phyloP scores from a whole-genome alignment of 2,888 invertebrate genomes.

The Tiliacea aurago region DNA sequence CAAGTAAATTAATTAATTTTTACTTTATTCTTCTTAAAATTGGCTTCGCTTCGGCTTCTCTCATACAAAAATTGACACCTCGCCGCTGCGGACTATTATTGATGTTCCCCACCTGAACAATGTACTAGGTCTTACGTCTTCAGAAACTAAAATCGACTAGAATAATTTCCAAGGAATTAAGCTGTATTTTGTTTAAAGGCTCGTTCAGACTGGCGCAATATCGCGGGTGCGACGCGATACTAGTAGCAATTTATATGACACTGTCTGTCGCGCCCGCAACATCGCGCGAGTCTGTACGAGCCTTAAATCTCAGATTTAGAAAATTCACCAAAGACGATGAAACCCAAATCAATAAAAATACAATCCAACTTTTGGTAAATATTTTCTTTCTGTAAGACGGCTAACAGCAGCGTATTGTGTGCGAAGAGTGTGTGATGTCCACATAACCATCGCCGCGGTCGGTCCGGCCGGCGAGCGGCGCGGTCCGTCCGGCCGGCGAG shows the following conservation, averaged over 20 bases:
- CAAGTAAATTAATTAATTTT: too few species aligned
- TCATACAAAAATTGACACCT: too few species aligned
- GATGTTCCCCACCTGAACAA: slow-evolving; percentile 41
- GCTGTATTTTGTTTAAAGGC: not conserved
- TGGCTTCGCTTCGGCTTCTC: too few species aligned
- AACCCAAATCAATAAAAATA: not conserved
- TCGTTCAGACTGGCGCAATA: too few species aligned
- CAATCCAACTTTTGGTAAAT: not conserved
- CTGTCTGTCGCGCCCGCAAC: too few species aligned
- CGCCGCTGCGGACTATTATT: slow-evolving; percentile 56
- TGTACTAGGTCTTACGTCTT: slow-evolving; percentile 3
- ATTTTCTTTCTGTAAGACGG: not conserved
- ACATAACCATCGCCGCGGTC: not conserved
- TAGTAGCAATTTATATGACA: too few species aligned
- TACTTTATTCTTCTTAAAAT: too few species aligned
- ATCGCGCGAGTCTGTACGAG: too few species aligned
- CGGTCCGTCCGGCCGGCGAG: not conserved
- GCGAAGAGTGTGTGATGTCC: slow-evolving; percentile 14
- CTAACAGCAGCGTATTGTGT: not conserved
- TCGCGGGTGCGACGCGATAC: too few species aligned
- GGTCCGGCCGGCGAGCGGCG: not conserved
- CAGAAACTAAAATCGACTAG: not conserved
- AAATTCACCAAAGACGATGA: not conserved
- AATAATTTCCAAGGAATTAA: not conserved
- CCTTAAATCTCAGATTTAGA: not conserved